phyloP scores from a whole-genome alignment of 1,140 invertebrate genomes.

The Temnothorax longispinosus region DNA sequence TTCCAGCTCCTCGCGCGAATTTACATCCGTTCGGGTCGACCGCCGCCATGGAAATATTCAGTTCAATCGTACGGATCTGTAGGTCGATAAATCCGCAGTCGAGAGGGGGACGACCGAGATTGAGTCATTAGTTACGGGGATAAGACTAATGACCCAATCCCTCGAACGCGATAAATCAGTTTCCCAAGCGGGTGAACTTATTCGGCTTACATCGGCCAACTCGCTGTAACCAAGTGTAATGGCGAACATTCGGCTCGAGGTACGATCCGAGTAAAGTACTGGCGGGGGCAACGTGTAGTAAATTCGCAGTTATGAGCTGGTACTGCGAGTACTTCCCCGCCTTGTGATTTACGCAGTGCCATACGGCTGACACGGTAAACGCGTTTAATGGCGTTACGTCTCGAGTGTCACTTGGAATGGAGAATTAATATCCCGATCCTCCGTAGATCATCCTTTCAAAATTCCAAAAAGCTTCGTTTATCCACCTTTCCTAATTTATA shows the following conservation, averaged over 20 bases:
- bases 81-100: slow-evolving; percentile 48
- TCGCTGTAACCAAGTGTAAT: slow-evolving; percentile 47
- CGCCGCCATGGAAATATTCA: not conserved
- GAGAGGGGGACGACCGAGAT: slow-evolving; percentile 36
- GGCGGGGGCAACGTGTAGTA: slow-evolving; percentile 20
- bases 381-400: slow-evolving; percentile 32
- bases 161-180: slow-evolving; percentile 58
- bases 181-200: slow-evolving; percentile 53
- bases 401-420: not conserved
- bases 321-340: not conserved
- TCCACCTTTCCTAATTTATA: not conserved
- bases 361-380: slow-evolving; percentile 21
- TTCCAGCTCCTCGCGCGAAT: slow-evolving; percentile 7
- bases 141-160: slow-evolving; percentile 65
- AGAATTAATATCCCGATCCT: not conserved
- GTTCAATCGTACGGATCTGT: slow-evolving; percentile 30
- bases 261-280: slow-evolving; percentile 30
- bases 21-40: not conserved
- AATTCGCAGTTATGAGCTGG: slow-evolving; percentile 54
- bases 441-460: not conserved
- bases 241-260: slow-evolving; percentile 39
- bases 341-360: slow-evolving; percentile 32
- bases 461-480: not conserved
- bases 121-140: slow-evolving; percentile 59
- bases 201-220: slow-evolving; percentile 52